A percentile compares a stretch with the other conserved stretches of the same genome.
These are phyloP conservation scores for Drosophila miranda DNA, from an alignment of 1,140 invertebrate species.

Conservation along the genomic window DNA sequence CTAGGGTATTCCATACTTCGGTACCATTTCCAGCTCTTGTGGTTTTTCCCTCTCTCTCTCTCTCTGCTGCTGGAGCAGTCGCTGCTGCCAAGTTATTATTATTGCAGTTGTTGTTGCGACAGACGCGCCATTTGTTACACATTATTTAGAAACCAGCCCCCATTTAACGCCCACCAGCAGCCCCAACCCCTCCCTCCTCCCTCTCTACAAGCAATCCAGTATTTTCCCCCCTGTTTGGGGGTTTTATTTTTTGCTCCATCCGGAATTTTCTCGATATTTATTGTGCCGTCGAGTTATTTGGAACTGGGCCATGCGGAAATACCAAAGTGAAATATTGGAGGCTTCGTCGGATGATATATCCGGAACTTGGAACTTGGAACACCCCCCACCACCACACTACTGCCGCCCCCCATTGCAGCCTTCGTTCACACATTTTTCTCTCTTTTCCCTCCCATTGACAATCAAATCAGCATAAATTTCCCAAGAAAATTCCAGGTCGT, in stretches of 20 bases:
- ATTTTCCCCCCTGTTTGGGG: no score
- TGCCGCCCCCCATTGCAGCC: neutral
- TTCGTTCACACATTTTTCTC: conserved; percentile 12
- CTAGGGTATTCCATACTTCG: neutral
- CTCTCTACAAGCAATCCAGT: no score
- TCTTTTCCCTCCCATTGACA: conserved; percentile 15
- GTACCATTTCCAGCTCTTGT: neutral
- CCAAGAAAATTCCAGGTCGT: conserved; percentile 30
- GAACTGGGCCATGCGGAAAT: conserved; percentile 71
- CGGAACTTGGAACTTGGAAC: conserved; percentile 3
- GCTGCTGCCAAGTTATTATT: conserved; percentile 67
- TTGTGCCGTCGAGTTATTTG: conserved; percentile 41
- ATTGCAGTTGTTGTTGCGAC: conserved; percentile 65
- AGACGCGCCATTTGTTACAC: conserved; percentile 77
- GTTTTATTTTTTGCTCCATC: conserved; percentile 27
- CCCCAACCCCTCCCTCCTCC: neutral
- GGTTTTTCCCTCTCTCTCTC: neutral
- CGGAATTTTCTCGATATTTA: conserved; percentile 63
- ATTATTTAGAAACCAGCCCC: conserved; percentile 59
- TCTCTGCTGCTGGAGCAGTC: conserved; percentile 9
- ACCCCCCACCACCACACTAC: conserved; percentile 7
- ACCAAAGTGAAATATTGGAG: conserved; percentile 44
- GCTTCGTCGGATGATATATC: conserved; percentile 33
- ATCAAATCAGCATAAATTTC: conserved; percentile 48
- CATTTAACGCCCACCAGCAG: conserved; percentile 18